Conservation (phyloP, 1,140 invertebrate genomes). For the Drosophila chauvacae region DNA sequence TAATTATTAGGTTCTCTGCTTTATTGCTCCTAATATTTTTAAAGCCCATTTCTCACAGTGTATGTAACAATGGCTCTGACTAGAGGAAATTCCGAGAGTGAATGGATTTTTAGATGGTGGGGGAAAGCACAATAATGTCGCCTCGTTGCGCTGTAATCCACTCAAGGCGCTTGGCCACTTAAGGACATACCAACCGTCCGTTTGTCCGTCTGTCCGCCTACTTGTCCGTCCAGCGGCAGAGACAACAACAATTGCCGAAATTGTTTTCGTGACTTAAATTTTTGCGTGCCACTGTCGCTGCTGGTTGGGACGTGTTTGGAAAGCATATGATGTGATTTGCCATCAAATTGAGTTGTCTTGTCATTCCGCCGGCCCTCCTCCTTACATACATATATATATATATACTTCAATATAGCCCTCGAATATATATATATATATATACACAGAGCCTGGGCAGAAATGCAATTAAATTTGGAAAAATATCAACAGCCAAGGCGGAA, state of each 20-base stretch:
- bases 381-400: not conserved
- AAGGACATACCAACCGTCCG: conserved; percentile 30
- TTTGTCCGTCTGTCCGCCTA: conserved; percentile 8
- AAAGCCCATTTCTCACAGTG: not conserved
- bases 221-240: conserved; percentile 34
- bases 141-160: conserved; percentile 74
- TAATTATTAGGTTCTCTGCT: too few relatives aligned
- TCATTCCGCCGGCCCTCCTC: not conserved
- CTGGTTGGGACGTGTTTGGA: conserved; percentile 81
- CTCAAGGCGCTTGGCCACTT: conserved; percentile 56
- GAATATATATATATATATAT: conserved; percentile 8
- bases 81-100: conserved; percentile 5
- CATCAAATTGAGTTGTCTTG: conserved; percentile 81
- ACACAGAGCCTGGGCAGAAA: conserved; percentile 50
- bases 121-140: conserved; percentile 58
- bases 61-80: conserved; percentile 9
- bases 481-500: conserved; percentile 76
- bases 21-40: not conserved
- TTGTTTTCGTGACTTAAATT: conserved; percentile 85
- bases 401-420: not conserved
- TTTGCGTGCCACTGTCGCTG: conserved; percentile 63
- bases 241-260: conserved; percentile 83
- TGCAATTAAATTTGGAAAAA: conserved; percentile 83
- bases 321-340: conserved; percentile 84
- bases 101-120: conserved; percentile 5